A percentile compares a stretch with the other conserved stretches of the same genome.
Evolutionary conservation across 2,888 invertebrate genomes (phyloP).

Genomic region (Deroplatys truncata): DNA sequence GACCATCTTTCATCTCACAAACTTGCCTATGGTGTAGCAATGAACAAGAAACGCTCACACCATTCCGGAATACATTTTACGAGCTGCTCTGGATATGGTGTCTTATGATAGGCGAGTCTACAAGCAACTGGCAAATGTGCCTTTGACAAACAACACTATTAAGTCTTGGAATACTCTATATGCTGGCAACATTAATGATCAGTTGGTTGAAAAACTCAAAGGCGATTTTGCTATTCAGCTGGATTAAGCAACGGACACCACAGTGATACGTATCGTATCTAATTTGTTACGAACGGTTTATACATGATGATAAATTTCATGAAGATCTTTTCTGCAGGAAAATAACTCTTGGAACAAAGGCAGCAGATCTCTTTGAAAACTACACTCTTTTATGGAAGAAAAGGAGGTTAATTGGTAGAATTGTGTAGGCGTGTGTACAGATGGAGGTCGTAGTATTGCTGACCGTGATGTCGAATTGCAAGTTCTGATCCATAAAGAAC

Average conservation of each 20-base stretch:
- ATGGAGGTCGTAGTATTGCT: constrained; percentile 3
- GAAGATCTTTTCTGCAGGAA: not conserved
- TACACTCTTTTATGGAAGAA: not conserved
- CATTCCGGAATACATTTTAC: not conserved
- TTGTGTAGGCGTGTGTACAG: not conserved
- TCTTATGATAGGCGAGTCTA: not conserved
- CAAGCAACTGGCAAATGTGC: not conserved
- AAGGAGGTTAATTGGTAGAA: not conserved
- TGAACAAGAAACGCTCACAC: constrained; percentile 1
- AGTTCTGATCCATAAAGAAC: not conserved
- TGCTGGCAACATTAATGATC: constrained; percentile 1
- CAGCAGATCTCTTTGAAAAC: constrained; percentile 1
- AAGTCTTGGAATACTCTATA: not conserved
- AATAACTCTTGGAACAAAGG: not conserved
- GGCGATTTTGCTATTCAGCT: not conserved
- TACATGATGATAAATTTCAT: not conserved
- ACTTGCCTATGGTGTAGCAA: not conserved
- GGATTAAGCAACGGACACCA: not conserved
- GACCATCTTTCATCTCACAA: not conserved
- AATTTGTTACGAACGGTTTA: not conserved
- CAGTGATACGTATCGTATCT: constrained; percentile 6
- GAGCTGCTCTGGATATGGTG: not conserved
- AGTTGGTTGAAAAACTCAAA: constrained; percentile 8
- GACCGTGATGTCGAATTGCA: not conserved
- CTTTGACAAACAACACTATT: not conserved